These are phyloP conservation scores for Ctenopoma multispine DNA, from an alignment of 2,797 vertebrate species.

Conservation along the genomic window DNA sequence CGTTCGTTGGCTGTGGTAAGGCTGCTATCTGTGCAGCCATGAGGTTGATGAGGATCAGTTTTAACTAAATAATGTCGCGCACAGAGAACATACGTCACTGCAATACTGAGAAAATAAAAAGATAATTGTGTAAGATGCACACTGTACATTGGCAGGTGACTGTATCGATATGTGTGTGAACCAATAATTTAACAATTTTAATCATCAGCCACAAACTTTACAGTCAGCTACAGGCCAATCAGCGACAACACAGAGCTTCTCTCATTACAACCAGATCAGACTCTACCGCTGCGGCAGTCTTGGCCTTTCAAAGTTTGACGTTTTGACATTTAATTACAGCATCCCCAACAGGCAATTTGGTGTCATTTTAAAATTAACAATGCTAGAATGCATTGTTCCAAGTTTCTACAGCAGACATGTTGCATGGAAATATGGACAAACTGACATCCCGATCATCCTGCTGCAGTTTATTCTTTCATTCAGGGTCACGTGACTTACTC, in stretches of 20 bases:
- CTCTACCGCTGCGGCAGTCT: slow-evolving; percentile 32
- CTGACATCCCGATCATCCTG: no score
- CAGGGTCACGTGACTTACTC: slow-evolving; percentile 5
- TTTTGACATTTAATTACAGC: slow-evolving; percentile 60
- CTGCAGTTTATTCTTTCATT: slow-evolving; percentile 6
- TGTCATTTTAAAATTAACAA: slow-evolving; percentile 33
- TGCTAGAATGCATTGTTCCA: slow-evolving; percentile 18
- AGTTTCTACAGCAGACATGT: not conserved
- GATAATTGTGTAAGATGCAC: no score
- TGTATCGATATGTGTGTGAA: not conserved
- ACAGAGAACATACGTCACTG: not conserved
- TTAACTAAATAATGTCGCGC: not conserved
- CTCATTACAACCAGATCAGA: slow-evolving; percentile 46
- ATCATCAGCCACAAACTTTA: slow-evolving; percentile 23
- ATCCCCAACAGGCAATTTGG: slow-evolving; percentile 39
- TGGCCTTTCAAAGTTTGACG: slow-evolving; percentile 50
- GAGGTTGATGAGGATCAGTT: not conserved
- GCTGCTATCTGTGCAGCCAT: no score
- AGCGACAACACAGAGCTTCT: slow-evolving; percentile 25
- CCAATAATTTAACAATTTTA: not conserved
- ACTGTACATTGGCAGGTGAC: not conserved
- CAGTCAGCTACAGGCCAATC: slow-evolving; percentile 24
- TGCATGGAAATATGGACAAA: slow-evolving; percentile 4
- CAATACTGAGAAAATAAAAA: not conserved
- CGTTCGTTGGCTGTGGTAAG: no score